phyloP scores from a whole-genome alignment of 2,797 vertebrate species.

The Microctenopoma steveboyesi region DNA sequence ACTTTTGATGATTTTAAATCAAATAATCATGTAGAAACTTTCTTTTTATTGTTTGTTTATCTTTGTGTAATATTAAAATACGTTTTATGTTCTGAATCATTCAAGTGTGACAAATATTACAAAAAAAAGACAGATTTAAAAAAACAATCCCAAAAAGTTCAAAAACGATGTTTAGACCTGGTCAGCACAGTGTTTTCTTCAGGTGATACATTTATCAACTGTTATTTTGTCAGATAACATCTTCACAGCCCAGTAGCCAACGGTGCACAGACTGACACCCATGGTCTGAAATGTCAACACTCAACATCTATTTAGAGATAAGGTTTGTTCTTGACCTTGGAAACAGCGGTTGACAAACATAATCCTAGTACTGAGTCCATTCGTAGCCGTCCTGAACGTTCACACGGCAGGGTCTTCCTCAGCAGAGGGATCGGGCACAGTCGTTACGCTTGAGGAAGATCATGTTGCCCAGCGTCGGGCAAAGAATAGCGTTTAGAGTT shows the following conservation, averaged over 20 bases:
- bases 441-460: neutral
- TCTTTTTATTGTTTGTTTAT: too few relatives aligned
- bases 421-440: neutral
- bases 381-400: neutral
- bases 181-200: neutral
- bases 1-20: too few relatives aligned
- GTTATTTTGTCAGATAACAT: neutral
- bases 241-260: neutral
- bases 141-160: neutral
- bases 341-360: neutral
- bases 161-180: neutral
- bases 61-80: too few relatives aligned
- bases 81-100: too few relatives aligned
- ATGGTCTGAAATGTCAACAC: neutral
- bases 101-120: too few relatives aligned
- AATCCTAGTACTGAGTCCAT: neutral
- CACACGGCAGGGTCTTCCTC: neutral
- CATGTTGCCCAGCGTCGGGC: too few relatives aligned
- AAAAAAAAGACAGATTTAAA: neutral
- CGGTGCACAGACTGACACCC: neutral
- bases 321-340: neutral
- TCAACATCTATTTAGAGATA: neutral
- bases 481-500: too few relatives aligned
- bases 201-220: neutral
- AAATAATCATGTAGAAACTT: too few relatives aligned